Evolutionary conservation across 2,888 invertebrate species (phyloP).

Genomic region (Chaetoderma sp.): DNA sequence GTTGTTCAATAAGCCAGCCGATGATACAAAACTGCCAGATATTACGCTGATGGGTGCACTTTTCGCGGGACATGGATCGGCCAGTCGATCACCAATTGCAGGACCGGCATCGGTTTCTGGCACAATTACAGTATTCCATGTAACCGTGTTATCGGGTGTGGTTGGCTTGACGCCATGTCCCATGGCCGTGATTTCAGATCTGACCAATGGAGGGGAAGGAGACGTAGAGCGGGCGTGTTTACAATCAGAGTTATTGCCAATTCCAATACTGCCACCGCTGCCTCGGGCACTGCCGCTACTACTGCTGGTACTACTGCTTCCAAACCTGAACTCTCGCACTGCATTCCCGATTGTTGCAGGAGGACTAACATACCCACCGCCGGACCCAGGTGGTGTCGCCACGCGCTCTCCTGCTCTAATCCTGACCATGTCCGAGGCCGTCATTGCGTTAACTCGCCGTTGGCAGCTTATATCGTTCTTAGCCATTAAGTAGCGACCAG

Average conservation of each 20-base stretch:
- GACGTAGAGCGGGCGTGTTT: neutral
- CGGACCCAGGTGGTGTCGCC: too few relatives aligned
- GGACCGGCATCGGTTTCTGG: neutral
- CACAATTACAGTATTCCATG: neutral
- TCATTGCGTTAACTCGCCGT: too few relatives aligned
- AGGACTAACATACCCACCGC: too few relatives aligned
- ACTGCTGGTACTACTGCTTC: constrained; percentile 15
- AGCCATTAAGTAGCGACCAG: too few relatives aligned
- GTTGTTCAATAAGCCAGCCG: too few relatives aligned
- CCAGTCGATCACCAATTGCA: neutral
- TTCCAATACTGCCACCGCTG: constrained; percentile 14
- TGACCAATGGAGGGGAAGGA: neutral
- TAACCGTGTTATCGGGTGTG: neutral
- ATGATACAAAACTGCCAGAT: too few relatives aligned
- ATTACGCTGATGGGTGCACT: too few relatives aligned
- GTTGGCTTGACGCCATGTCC: constrained; percentile 5
- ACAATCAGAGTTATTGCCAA: neutral
- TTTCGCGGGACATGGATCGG: neutral
- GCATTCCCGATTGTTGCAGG: too few relatives aligned
- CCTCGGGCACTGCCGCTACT: constrained; percentile 20
- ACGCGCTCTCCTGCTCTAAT: too few relatives aligned
- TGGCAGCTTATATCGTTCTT: too few relatives aligned
- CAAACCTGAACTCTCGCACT: too few relatives aligned
- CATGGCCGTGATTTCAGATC: neutral
- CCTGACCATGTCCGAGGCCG: too few relatives aligned